Evolutionary conservation across 2,797 vertebrate species (phyloP).

Genomic region (Odontamblyopus rebecca): DNA sequence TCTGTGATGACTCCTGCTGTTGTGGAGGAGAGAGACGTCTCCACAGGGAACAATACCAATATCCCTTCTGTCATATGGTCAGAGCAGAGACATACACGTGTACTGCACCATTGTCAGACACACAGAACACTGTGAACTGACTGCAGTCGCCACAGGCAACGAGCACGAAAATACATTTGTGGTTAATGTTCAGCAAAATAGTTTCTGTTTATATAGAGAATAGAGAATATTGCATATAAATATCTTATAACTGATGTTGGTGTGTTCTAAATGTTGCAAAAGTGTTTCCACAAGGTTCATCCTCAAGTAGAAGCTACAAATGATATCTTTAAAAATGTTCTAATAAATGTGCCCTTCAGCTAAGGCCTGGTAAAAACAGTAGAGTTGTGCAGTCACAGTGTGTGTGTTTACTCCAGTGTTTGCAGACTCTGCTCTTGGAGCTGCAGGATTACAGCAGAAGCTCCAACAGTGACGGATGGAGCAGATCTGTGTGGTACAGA

Average conservation of each 20-base stretch:
- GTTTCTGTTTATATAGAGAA: too few relatives aligned
- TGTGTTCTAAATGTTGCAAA: too few relatives aligned
- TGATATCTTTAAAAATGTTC: neutral
- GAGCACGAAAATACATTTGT: neutral
- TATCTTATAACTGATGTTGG: too few relatives aligned
- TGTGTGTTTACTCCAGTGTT: conserved; percentile 20
- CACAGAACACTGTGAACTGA: neutral
- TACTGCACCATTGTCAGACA: neutral
- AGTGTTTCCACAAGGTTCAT: too few relatives aligned
- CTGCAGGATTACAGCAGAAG: conserved; percentile 19
- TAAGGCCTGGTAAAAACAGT: conserved; percentile 2
- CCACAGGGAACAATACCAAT: conserved; percentile 48
- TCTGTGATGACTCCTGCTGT: conserved; percentile 8
- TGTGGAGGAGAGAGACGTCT: conserved; percentile 19
- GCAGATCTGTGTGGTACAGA: conserved; percentile 9
- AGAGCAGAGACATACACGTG: neutral
- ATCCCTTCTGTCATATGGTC: conserved; percentile 38
- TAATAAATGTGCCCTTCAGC: neutral
- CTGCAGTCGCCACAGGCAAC: neutral
- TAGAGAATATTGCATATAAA: neutral
- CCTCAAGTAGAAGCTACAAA: neutral
- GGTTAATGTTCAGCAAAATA: too few relatives aligned
- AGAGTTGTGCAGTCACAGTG: conserved; percentile 17
- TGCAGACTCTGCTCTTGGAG: conserved; percentile 15
- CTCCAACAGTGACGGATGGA: conserved; percentile 46